Conservation (phyloP, 2,888 invertebrate species). For the Callimorpha dominula region DNA sequence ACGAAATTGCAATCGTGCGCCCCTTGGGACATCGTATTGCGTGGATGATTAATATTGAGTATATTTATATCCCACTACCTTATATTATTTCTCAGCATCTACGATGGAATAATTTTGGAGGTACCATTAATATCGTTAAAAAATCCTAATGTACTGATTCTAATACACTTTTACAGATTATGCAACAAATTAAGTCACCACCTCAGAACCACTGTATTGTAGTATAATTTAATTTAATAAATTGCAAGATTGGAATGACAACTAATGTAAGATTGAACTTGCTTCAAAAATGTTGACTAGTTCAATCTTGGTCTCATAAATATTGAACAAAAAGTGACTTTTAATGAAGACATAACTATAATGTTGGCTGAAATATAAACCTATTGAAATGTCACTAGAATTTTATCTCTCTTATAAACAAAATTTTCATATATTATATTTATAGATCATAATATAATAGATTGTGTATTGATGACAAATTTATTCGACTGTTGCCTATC, state of each 20-base stretch:
- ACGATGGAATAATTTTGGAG: background rate
- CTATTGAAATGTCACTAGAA: too few relatives aligned
- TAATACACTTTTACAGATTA: background rate
- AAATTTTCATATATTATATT: too few relatives aligned
- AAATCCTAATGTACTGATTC: background rate
- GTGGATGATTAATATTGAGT: constrained; percentile 19
- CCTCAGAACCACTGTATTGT: background rate
- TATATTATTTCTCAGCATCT: constrained; percentile 4
- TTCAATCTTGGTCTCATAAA: too few relatives aligned
- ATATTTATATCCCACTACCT: constrained; percentile 10
- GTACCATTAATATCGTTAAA: too few relatives aligned
- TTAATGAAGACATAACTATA: too few relatives aligned
- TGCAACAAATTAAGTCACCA: background rate
- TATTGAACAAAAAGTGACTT: too few relatives aligned
- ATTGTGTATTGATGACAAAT: too few relatives aligned
- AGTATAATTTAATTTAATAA: background rate
- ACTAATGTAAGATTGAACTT: background rate
- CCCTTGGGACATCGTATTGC: constrained; percentile 7
- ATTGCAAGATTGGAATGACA: background rate
- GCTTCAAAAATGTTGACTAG: background rate
- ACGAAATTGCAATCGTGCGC: constrained; percentile 18
- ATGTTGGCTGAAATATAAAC: too few relatives aligned
- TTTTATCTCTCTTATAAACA: too few relatives aligned
- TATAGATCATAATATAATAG: too few relatives aligned
- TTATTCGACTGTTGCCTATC: too few relatives aligned